Percentiles rank a stretch among this genome's conserved stretches.
These are phyloP conservation scores for Calosoma granatense DNA, from an alignment of 1,140 invertebrate species.

Conservation along the genomic window DNA sequence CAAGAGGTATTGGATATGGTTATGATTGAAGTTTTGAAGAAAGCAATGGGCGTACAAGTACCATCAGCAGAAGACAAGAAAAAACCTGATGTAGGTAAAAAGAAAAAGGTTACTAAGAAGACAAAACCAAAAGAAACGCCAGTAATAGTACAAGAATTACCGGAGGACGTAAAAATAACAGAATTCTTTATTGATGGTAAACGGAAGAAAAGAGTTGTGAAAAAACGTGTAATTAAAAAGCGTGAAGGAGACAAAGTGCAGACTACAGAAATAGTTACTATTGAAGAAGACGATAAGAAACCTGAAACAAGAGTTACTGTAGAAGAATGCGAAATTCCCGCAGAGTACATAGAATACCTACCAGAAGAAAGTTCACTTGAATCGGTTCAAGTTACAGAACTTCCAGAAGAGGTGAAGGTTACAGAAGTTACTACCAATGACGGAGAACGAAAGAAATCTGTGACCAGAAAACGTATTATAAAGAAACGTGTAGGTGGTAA, in stretches of 20 bases:
- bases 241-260: slow-evolving; percentile 24
- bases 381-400: slow-evolving; percentile 15
- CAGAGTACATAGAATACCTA: slow-evolving; percentile 22
- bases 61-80: slow-evolving; percentile 14
- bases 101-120: slow-evolving; percentile 17
- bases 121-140: background rate
- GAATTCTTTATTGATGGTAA: slow-evolving; percentile 22
- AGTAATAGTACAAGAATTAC: slow-evolving; percentile 14
- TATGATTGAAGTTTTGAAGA: background rate
- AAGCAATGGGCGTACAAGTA: background rate
- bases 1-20: background rate
- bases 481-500: slow-evolving; percentile 26
- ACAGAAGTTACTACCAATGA: slow-evolving; percentile 14
- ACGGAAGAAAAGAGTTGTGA: slow-evolving; percentile 16
- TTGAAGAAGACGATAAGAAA: slow-evolving; percentile 22
- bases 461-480: slow-evolving; percentile 26
- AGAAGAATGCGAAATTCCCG: slow-evolving; percentile 25
- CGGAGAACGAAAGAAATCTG: slow-evolving; percentile 23
- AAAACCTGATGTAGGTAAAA: slow-evolving; percentile 21
- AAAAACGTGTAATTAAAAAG: slow-evolving; percentile 20
- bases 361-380: slow-evolving; percentile 18
- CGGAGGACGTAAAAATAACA: slow-evolving; percentile 33
- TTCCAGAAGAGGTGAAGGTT: slow-evolving; percentile 17
- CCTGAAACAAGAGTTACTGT: slow-evolving; percentile 31
- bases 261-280: slow-evolving; percentile 28